phyloP scores from a whole-genome alignment of 2,888 invertebrate species.

The Hydrotaea diabolus region DNA sequence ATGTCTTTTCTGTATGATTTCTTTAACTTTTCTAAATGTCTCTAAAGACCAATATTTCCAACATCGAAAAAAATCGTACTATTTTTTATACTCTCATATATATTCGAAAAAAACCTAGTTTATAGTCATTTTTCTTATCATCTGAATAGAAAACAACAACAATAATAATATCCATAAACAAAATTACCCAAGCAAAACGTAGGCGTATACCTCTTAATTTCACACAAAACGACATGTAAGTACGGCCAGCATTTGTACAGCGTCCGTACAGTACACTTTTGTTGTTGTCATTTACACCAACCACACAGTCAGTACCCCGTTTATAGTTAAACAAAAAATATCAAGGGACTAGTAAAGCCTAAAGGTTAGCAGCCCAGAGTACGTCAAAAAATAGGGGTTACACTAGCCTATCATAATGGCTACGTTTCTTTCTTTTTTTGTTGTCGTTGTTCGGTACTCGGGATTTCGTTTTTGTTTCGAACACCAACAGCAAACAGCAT shows the following conservation, averaged over 20 bases:
- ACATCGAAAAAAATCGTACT: not conserved
- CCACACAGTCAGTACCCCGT: not conserved
- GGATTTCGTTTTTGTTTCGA: not conserved
- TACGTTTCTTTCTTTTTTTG: too few species aligned
- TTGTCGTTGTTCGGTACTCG: too few species aligned
- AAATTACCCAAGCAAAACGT: conserved; percentile 31
- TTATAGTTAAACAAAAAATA: conserved; percentile 14
- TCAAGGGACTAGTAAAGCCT: conserved; percentile 38
- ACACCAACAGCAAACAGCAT: conserved; percentile 13
- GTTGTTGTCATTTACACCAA: not conserved
- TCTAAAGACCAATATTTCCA: not conserved
- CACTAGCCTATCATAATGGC: conserved; percentile 31
- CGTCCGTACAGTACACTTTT: not conserved
- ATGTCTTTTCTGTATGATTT: too few species aligned
- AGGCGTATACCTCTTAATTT: conserved; percentile 53
- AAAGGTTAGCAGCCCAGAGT: conserved; percentile 22
- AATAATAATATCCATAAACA: conserved; percentile 2
- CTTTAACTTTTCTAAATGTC: too few species aligned
- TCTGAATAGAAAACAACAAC: not conserved
- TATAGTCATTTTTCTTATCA: not conserved
- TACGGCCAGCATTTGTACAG: not conserved
- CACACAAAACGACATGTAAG: conserved; percentile 5
- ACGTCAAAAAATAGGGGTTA: not conserved
- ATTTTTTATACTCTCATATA: not conserved
- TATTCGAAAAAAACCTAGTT: too few species aligned